Conservation (phyloP, 1,140 invertebrate genomes). For the Physella acuta region DNA sequence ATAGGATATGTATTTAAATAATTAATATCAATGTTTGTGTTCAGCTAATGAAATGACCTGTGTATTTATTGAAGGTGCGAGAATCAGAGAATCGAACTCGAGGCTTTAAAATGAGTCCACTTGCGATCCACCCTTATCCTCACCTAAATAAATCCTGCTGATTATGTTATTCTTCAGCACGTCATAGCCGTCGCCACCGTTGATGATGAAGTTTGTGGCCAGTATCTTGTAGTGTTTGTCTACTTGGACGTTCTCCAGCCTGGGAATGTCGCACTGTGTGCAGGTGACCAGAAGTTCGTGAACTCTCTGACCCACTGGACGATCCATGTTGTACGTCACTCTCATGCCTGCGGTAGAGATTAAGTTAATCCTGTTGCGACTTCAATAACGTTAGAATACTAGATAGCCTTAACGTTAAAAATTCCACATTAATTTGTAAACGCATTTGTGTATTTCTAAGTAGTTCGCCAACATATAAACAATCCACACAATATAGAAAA, state of each 20-base stretch:
- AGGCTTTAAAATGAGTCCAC: neutral
- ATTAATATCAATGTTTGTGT: too few relatives aligned
- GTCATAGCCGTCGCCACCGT: slow-evolving; percentile 70
- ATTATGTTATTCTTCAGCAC: neutral
- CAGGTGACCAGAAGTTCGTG: slow-evolving; percentile 29
- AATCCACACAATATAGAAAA: too few relatives aligned
- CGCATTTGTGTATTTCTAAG: too few relatives aligned
- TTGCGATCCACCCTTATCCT: neutral
- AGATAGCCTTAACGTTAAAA: too few relatives aligned
- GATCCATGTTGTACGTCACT: slow-evolving; percentile 64
- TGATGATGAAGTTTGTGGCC: slow-evolving; percentile 67
- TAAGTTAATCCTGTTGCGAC: too few relatives aligned
- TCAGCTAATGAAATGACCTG: too few relatives aligned
- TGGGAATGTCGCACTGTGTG: slow-evolving; percentile 58
- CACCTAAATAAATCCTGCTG: neutral
- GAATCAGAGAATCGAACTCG: too few relatives aligned
- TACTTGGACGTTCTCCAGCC: slow-evolving; percentile 29
- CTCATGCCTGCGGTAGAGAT: slow-evolving; percentile 57
- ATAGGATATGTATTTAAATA: too few relatives aligned
- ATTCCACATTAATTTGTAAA: too few relatives aligned
- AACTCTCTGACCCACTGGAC: slow-evolving; percentile 52
- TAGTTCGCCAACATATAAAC: too few relatives aligned
- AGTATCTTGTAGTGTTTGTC: slow-evolving; percentile 32
- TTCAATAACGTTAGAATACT: too few relatives aligned
- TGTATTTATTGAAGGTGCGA: too few relatives aligned